Evolutionary conservation across 2,797 vertebrate genomes (phyloP).

Genomic region (Scarus forsteni): DNA sequence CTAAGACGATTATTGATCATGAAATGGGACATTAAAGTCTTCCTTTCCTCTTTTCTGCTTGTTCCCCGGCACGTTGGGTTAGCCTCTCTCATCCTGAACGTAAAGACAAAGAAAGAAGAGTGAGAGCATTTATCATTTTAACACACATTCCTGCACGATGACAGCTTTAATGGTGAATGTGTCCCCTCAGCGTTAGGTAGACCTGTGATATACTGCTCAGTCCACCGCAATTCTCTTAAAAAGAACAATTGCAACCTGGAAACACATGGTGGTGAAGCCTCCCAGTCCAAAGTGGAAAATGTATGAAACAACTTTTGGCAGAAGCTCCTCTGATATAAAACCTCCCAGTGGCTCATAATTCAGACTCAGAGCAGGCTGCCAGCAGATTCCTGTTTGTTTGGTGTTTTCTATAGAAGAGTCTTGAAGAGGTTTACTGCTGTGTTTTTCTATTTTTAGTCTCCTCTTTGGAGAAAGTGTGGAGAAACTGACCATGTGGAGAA

Average conservation of each 20-base stretch:
- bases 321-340: slow-evolving; percentile 17
- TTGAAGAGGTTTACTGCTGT: background rate
- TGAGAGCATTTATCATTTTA: background rate
- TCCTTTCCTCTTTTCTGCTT: background rate
- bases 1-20: no score
- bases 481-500: background rate
- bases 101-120: background rate
- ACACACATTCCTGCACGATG: background rate
- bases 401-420: background rate
- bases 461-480: background rate
- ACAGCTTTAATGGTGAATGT: background rate
- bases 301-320: slow-evolving; percentile 14
- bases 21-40: background rate
- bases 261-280: slow-evolving; percentile 1
- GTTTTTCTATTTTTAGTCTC: background rate
- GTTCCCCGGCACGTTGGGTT: background rate
- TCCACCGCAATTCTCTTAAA: background rate
- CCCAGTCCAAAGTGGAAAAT: slow-evolving; percentile 23
- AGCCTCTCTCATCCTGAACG: background rate
- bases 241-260: slow-evolving; percentile 5
- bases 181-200: background rate
- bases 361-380: background rate
- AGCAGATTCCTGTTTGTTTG: background rate
- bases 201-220: background rate
- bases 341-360: background rate